Evolutionary conservation across 2,113 vertebrate genomes (phyloP).

Genomic region (Coryphaenoides rupestris): DNA sequence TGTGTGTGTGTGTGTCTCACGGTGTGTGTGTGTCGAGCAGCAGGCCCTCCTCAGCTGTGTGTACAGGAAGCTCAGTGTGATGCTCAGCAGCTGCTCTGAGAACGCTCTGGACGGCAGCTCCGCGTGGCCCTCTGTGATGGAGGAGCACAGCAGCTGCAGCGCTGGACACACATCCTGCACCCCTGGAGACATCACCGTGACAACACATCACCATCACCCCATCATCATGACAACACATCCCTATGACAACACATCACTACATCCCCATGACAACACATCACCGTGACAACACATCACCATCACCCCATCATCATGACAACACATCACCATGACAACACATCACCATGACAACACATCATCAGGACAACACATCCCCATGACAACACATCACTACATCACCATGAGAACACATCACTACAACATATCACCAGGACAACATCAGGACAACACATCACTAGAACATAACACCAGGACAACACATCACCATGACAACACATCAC

Average conservation of each 20-base stretch:
- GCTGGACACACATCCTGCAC: constrained; percentile 84
- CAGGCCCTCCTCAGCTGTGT: constrained; percentile 38
- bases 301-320: no score
- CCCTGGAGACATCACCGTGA: no score
- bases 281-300: no score
- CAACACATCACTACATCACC: no score
- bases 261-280: neutral
- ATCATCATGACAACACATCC: no score
- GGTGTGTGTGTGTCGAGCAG: neutral
- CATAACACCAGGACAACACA: neutral
- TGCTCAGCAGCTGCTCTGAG: constrained; percentile 88
- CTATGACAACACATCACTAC: no score
- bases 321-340: no score
- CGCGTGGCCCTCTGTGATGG: constrained; percentile 81
- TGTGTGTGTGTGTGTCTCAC: neutral
- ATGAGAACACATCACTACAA: no score
- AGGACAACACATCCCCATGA: no score
- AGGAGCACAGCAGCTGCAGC: constrained; percentile 81
- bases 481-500: neutral
- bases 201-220: no score
- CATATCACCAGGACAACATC: neutral
- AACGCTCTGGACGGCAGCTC: constrained; percentile 91
- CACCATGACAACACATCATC: no score
- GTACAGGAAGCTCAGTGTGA: constrained; percentile 84
- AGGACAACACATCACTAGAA: neutral